A percentile compares a stretch with the other conserved stretches of the same genome.
phyloP scores from a whole-genome alignment of 2,888 invertebrate genomes.

The Sinhomidia bicolor region DNA sequence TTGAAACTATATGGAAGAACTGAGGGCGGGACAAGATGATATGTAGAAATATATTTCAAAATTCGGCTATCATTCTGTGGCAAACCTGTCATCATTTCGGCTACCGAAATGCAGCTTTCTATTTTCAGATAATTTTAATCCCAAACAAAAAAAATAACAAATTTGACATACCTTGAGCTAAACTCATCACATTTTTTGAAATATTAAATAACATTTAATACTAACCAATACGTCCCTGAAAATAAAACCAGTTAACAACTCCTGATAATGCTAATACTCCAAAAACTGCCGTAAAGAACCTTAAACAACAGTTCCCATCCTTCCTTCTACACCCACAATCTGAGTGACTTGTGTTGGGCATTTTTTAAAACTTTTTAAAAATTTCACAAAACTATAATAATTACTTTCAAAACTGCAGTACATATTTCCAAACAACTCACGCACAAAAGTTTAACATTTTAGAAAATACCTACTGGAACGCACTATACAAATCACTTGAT shows the following conservation, averaged over 20 bases:
- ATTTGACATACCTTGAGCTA: neutral
- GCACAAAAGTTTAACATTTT: too few species aligned
- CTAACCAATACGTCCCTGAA: constrained; percentile 60
- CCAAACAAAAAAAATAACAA: neutral
- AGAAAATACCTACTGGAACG: too few species aligned
- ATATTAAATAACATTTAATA: neutral
- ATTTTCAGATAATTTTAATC: neutral
- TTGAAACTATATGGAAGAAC: constrained; percentile 54
- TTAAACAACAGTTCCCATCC: constrained; percentile 39
- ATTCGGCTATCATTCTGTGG: constrained; percentile 67
- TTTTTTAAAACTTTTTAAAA: constrained; percentile 25
- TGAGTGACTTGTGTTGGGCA: constrained; percentile 11
- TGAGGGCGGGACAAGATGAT: constrained; percentile 60
- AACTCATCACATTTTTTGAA: neutral
- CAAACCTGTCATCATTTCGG: constrained; percentile 65
- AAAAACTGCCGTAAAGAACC: constrained; percentile 53
- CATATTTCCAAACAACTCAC: neutral
- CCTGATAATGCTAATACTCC: constrained; percentile 55
- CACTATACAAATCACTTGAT: too few species aligned
- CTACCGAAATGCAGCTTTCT: constrained; percentile 62
- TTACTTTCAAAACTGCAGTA: neutral
- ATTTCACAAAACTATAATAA: neutral
- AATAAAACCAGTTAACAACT: constrained; percentile 61
- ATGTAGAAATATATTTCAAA: constrained; percentile 51
- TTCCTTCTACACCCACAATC: neutral